These are phyloP conservation scores for Xyliphius kryptos DNA, from an alignment of 2,113 vertebrate genomes.

Conservation along the genomic window DNA sequence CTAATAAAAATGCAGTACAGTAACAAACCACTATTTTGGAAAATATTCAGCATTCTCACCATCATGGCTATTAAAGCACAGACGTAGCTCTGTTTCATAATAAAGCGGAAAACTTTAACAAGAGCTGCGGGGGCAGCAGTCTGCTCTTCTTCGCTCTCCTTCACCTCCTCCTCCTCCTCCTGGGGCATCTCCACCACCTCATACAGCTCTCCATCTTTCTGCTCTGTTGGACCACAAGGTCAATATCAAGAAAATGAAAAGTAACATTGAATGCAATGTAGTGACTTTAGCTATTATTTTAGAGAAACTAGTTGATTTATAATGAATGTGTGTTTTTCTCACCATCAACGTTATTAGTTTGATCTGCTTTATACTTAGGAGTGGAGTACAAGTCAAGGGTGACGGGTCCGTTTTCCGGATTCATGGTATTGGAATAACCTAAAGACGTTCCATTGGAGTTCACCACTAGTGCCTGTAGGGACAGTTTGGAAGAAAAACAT, in stretches of 20 bases:
- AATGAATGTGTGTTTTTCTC: slow-evolving; percentile 22
- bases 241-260: too few relatives aligned
- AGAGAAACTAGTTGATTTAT: not conserved
- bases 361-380: slow-evolving; percentile 85
- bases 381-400: slow-evolving; percentile 82
- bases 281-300: too few relatives aligned
- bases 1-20: too few relatives aligned
- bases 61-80: slow-evolving; percentile 98
- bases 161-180: slow-evolving; percentile 65
- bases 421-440: slow-evolving; percentile 73
- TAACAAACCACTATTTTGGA: too few relatives aligned
- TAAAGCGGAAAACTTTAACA: slow-evolving; percentile 84
- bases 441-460: slow-evolving; percentile 85
- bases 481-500: slow-evolving; percentile 21
- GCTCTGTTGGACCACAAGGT: too few relatives aligned
- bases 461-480: slow-evolving; percentile 70
- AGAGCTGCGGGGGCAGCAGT: slow-evolving; percentile 70
- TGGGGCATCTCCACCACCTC: slow-evolving; percentile 65
- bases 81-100: slow-evolving; percentile 98
- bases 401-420: slow-evolving; percentile 81
- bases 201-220: slow-evolving; percentile 53
- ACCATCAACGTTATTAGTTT: slow-evolving; percentile 64
- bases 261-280: too few relatives aligned
- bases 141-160: slow-evolving; percentile 57
- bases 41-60: slow-evolving; percentile 66